Conservation (phyloP, 2,113 vertebrate genomes). For the Mirounga angustirostris region DNA sequence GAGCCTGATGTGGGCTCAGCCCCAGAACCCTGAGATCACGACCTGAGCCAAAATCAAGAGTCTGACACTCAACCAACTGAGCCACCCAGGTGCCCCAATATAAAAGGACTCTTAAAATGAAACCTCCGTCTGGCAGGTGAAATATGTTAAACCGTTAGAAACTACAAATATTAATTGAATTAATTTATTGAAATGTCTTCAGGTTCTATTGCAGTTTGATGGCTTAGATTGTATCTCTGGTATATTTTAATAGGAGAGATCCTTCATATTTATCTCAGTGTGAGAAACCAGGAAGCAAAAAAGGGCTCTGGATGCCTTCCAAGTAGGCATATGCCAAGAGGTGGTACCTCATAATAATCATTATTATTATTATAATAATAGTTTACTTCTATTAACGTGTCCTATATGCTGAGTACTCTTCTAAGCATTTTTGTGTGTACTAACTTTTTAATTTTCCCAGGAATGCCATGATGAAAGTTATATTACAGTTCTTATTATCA, state of each 20-base stretch:
- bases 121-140: neutral
- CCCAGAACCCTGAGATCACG: neutral
- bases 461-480: neutral
- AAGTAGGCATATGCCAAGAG: neutral
- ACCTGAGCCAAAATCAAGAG: neutral
- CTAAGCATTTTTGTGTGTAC: neutral
- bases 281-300: neutral
- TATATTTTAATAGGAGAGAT: neutral
- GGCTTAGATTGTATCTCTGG: neutral
- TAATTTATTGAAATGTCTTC: neutral
- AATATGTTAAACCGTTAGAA: neutral
- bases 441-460: neutral
- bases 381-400: neutral
- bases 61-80: fast-evolving
- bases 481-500: neutral
- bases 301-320: neutral
- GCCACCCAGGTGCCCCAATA: neutral
- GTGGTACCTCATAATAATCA: neutral
- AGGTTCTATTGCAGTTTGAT: neutral
- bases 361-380: neutral
- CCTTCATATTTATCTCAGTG: neutral
- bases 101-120: neutral
- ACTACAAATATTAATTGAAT: neutral
- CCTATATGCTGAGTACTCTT: neutral
- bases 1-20: neutral